Conservation (phyloP, 2,888 invertebrate species). For the Ophraella communa region DNA sequence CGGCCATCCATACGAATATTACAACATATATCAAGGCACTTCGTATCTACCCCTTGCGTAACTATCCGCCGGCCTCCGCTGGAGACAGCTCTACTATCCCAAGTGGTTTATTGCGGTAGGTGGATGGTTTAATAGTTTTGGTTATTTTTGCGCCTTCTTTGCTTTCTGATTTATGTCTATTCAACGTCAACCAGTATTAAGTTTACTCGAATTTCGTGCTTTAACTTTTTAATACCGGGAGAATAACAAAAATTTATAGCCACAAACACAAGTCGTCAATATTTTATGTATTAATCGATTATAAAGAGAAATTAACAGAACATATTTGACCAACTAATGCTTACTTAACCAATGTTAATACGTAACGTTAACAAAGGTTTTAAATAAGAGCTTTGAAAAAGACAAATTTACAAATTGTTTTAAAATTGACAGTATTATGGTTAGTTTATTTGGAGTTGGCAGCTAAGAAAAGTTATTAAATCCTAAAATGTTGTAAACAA, state of each 20-base stretch:
- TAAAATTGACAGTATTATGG: no score
- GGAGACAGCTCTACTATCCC: conserved; percentile 17
- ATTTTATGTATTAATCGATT: no score
- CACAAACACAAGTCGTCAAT: no score
- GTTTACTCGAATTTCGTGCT: neutral
- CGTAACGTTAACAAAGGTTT: no score
- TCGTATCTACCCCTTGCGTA: conserved; percentile 27
- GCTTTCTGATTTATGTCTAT: conserved; percentile 5
- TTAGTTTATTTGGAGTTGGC: no score
- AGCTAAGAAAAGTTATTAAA: no score
- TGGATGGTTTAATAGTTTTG: conserved; percentile 20
- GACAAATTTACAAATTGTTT: no score
- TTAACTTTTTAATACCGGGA: neutral
- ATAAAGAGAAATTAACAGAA: no score
- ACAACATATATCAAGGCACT: conserved; percentile 48
- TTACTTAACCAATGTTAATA: no score
- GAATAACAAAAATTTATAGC: neutral
- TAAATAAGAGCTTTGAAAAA: no score
- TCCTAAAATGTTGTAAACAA: no score
- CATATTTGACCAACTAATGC: no score
- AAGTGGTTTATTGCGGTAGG: conserved; percentile 30
- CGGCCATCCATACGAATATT: conserved; percentile 48
- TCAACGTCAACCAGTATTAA: conserved; percentile 2
- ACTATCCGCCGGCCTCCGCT: conserved; percentile 27
- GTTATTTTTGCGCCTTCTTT: conserved; percentile 12